Evolutionary conservation across 35 echinoderm and acorn worm genomes (phyloP), one percentile per base, ranked within the genome.

Genomic region (Ophioderma brevispina): DNA sequence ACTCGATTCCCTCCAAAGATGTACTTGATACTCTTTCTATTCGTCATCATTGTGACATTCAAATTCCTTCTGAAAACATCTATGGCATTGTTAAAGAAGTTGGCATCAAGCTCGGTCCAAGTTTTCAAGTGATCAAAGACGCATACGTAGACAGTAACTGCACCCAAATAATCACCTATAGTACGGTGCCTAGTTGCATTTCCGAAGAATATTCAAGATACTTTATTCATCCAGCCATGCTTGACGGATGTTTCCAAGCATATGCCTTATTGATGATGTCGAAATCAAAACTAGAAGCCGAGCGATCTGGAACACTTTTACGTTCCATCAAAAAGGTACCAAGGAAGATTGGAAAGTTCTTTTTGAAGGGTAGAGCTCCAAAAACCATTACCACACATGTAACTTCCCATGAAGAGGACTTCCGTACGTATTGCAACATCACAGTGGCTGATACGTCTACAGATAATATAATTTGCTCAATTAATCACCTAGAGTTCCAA

Each of bases 221-320:
- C 39, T 38, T 40, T 32, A 84, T 91, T 43, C 89, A 91, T 55
- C 89, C 89, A 10, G 89, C 89, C n/a, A 56, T 84, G 28, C 81
- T 91, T 0, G 89, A 91, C 52, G 18, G 31, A 21, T 32, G 70
- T 5, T 91, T 91, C 55, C 89, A 91, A 33, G 32, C 36, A 42
- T 49, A 40, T 77, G 89, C 35, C 30, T 21, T 6, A 13, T 25
- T 70, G 10, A 31, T 25, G 10, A 25, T 17, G 11, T 77, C 30
- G 0, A 76, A 40, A 33, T 28, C 39, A 39, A 21, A 87, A 77
- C 17, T 33, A 50, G 40, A 59, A 34, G 64, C 86, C 31, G 21
- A 39, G 31, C 28, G 0, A 3, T 39, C n/a, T 13, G 77, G 40
- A 35, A 31, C 37, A 6, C 18, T 39, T 1, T 41, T 78, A 17